Conservation (phyloP, 2,113 vertebrate species). For the Halichoerus grypus region DNA sequence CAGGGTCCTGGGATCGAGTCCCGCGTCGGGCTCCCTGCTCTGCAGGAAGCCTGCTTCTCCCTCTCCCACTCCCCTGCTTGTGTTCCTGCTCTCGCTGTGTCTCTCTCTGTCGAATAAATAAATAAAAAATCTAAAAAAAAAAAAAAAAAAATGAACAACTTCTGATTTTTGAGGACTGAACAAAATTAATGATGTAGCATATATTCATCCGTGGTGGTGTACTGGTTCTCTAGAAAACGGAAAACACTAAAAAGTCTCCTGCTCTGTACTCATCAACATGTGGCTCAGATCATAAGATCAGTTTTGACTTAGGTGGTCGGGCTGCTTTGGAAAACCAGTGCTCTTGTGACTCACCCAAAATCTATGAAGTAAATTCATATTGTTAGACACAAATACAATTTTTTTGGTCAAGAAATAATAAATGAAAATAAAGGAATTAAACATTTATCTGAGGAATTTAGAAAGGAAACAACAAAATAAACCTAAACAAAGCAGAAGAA, state of each 20-base stretch:
- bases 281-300: neutral
- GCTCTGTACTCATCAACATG: neutral
- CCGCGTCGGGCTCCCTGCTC: too few species aligned
- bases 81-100: too few species aligned
- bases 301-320: neutral
- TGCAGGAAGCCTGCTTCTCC: too few species aligned
- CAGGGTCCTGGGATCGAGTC: too few species aligned
- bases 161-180: neutral
- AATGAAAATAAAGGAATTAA: neutral
- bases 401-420: neutral
- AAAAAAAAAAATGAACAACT: neutral
- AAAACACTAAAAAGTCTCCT: neutral
- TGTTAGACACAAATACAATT: neutral
- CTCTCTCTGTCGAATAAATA: too few species aligned
- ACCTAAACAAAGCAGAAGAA: neutral
- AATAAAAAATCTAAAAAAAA: too few species aligned
- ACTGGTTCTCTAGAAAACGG: neutral
- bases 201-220: neutral
- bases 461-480: neutral
- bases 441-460: neutral
- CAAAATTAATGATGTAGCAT: neutral
- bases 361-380: neutral
- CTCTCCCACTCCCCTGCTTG: too few species aligned
- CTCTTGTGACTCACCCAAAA: neutral
- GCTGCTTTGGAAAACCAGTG: neutral